Conservation (phyloP, 2,888 invertebrate species). For the Cosmopolites sordidus region DNA sequence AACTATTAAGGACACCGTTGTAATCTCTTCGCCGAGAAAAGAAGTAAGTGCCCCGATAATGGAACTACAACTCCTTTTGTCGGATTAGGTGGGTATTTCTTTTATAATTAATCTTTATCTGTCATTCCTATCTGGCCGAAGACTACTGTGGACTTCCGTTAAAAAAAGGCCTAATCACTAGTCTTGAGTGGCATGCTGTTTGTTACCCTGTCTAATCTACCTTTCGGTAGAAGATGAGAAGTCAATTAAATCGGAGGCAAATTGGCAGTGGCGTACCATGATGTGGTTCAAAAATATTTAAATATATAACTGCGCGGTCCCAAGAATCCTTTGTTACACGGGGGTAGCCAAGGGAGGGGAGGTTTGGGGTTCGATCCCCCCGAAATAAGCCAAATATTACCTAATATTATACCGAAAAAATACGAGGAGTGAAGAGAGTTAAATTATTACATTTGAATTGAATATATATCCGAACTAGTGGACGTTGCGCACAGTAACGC, state of each 20-base stretch:
- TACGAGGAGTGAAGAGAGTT: too few species aligned
- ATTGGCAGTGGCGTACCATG: conserved; percentile 13
- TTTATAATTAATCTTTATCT: conserved; percentile 29
- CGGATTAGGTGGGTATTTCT: conserved; percentile 26
- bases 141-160: conserved; percentile 28
- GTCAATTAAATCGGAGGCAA: conserved; percentile 19
- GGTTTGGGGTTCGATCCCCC: too few species aligned
- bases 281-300: too few species aligned
- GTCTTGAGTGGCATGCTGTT: conserved; percentile 26
- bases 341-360: too few species aligned
- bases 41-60: conserved; percentile 24
- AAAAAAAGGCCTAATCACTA: conserved; percentile 26
- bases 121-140: conserved; percentile 25
- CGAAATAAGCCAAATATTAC: too few species aligned
- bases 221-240: conserved; percentile 27
- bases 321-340: too few species aligned
- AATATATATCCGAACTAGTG: too few species aligned
- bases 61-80: conserved; percentile 25
- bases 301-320: too few species aligned
- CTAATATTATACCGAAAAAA: too few species aligned
- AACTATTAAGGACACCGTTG: conserved; percentile 22
- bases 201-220: conserved; percentile 26
- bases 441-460: too few species aligned
- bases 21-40: conserved; percentile 18
- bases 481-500: too few species aligned